Percentiles rank a stretch among this genome's conserved stretches.
These are phyloP conservation scores for Paratilapia polleni DNA, from an alignment of 2,113 vertebrate genomes.

Conservation along the genomic window DNA sequence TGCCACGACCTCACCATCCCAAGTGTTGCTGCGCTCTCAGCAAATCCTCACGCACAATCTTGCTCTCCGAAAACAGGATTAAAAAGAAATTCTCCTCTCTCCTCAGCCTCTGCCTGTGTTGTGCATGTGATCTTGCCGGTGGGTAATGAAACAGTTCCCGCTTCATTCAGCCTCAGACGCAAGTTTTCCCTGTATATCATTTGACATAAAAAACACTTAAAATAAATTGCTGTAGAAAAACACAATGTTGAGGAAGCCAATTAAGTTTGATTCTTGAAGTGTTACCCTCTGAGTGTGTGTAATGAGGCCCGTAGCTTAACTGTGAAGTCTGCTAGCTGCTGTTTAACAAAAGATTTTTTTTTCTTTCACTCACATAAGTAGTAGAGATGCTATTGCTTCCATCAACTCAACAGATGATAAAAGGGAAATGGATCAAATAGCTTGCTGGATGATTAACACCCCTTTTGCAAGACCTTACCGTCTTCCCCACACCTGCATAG, in stretches of 20 bases:
- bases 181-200: slow-evolving; percentile 29
- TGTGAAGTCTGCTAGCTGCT: slow-evolving; percentile 36
- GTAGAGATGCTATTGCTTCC: slow-evolving; percentile 23
- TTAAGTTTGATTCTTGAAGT: slow-evolving; percentile 58
- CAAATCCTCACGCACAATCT: slow-evolving; percentile 16
- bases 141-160: slow-evolving; percentile 40
- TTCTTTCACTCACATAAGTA: slow-evolving; percentile 18
- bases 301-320: slow-evolving; percentile 57
- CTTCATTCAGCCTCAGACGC: not conserved
- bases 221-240: slow-evolving; percentile 52
- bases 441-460: slow-evolving; percentile 43
- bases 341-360: slow-evolving; percentile 27
- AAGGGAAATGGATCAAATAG: slow-evolving; percentile 24
- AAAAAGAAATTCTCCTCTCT: slow-evolving; percentile 17
- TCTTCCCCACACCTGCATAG: slow-evolving; percentile 30
- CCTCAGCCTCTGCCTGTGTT: not conserved
- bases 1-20: slow-evolving; percentile 5
- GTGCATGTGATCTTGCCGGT: slow-evolving; percentile 19
- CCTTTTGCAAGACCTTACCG: slow-evolving; percentile 4
- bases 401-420: slow-evolving; percentile 36
- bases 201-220: slow-evolving; percentile 50
- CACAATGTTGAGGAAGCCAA: slow-evolving; percentile 49
- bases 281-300: slow-evolving; percentile 45
- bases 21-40: slow-evolving; percentile 31
- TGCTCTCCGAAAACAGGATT: not conserved